Evolutionary conservation across 1,140 invertebrate species (phyloP).

Genomic region (Drosophila sechellia): DNA sequence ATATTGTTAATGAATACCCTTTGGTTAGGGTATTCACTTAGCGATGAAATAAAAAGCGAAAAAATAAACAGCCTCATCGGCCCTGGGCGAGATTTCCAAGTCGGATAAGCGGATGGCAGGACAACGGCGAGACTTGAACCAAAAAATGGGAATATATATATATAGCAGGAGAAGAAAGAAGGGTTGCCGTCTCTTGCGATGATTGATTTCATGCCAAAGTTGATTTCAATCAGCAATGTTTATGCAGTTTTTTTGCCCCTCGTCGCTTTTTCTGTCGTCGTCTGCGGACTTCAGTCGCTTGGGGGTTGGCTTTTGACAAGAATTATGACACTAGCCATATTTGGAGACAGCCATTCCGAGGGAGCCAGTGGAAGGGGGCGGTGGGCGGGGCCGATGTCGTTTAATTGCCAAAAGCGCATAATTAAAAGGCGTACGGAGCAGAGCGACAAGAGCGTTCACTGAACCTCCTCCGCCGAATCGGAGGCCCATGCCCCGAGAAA

Average conservation of each 20-base stretch:
- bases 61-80: slow-evolving; percentile 30
- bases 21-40: slow-evolving; percentile 31
- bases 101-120: slow-evolving; percentile 63
- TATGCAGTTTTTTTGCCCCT: slow-evolving; percentile 74
- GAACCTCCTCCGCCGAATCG: slow-evolving; percentile 40
- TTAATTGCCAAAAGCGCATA: slow-evolving; percentile 81
- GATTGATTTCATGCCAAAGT: slow-evolving; percentile 84
- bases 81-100: slow-evolving; percentile 71
- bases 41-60: slow-evolving; percentile 4
- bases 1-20: no score
- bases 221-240: slow-evolving; percentile 84
- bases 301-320: slow-evolving; percentile 78
- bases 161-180: slow-evolving; percentile 24
- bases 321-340: slow-evolving; percentile 82
- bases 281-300: slow-evolving; percentile 60
- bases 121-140: slow-evolving; percentile 42
- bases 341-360: slow-evolving; percentile 49
- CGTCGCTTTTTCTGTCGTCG: slow-evolving; percentile 18
- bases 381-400: slow-evolving; percentile 48
- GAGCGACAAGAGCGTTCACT: slow-evolving; percentile 51
- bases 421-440: slow-evolving; percentile 45
- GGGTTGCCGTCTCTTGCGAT: slow-evolving; percentile 68
- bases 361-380: background rate
- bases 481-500: slow-evolving; percentile 1
- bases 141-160: slow-evolving; percentile 11